Conservation (phyloP, 2,113 vertebrate genomes). For the Helogale parvula region DNA sequence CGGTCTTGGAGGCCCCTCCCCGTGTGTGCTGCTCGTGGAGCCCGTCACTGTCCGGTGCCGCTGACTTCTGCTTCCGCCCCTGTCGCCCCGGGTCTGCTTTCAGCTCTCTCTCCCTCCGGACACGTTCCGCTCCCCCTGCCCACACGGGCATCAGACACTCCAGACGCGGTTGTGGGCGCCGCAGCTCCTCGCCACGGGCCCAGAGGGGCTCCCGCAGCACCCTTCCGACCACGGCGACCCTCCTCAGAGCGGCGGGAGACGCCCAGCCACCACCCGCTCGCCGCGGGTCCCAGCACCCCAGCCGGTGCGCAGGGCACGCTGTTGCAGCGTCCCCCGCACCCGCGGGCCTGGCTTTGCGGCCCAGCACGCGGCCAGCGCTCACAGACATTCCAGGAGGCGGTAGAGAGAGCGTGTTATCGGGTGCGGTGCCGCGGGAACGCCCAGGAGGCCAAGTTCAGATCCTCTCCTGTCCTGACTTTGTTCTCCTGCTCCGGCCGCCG, state of each 20-base stretch:
- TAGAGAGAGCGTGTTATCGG: accelerated
- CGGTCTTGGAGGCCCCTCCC: background rate
- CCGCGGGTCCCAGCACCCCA: too few species aligned
- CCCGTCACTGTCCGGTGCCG: accelerated
- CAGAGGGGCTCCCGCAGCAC: too few species aligned
- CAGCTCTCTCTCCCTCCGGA: background rate
- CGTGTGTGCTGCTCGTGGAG: accelerated
- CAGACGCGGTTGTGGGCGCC: accelerated
- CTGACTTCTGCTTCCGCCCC: background rate
- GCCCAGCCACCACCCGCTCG: accelerated
- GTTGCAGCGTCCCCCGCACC: accelerated
- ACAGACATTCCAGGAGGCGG: accelerated
- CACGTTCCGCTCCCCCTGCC: background rate
- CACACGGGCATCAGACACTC: accelerated
- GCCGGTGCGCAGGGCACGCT: background rate
- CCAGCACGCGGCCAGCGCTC: background rate
- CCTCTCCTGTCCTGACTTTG: background rate
- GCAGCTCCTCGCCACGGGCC: background rate
- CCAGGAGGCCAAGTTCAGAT: background rate
- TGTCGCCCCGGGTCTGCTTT: accelerated
- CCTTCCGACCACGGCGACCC: background rate
- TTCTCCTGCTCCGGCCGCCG: accelerated
- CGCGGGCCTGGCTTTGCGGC: too few species aligned
- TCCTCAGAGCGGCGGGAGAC: accelerated
- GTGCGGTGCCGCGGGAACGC: accelerated